These are phyloP conservation scores for Trachymyrmex septentrionalis DNA, from an alignment of 1,140 invertebrate genomes.

Conservation along the genomic window DNA sequence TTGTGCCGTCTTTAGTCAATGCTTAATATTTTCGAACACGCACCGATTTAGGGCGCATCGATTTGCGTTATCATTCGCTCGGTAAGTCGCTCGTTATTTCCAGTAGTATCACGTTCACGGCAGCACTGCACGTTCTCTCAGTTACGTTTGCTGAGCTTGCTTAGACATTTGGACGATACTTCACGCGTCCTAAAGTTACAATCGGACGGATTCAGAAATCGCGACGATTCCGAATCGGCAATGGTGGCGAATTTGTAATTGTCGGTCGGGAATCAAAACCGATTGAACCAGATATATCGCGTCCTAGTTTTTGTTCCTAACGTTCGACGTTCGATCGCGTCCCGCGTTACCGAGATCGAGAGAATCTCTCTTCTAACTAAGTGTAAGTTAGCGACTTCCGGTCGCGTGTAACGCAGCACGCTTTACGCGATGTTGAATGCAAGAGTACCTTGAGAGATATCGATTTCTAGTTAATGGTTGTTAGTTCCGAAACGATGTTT, in stretches of 20 bases:
- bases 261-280: neutral
- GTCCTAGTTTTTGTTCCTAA: constrained; percentile 49
- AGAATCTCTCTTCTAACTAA: too few species aligned
- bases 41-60: neutral
- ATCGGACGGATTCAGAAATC: neutral
- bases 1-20: neutral
- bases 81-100: neutral
- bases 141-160: neutral
- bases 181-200: neutral
- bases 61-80: constrained; percentile 2
- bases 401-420: neutral
- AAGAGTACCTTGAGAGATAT: constrained; percentile 70
- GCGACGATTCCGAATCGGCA: neutral
- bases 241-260: neutral
- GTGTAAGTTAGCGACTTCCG: constrained; percentile 1
- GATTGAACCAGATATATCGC: constrained; percentile 5
- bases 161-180: neutral
- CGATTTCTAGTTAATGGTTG: constrained; percentile 74
- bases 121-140: neutral
- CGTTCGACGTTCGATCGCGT: constrained; percentile 5
- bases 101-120: neutral
- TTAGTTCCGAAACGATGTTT: constrained; percentile 72
- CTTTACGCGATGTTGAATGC: constrained; percentile 31
- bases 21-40: neutral
- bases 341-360: neutral